These are phyloP conservation scores for Galago senegalensis DNA, from an alignment of 2,797 vertebrate genomes.

Conservation along the genomic window DNA sequence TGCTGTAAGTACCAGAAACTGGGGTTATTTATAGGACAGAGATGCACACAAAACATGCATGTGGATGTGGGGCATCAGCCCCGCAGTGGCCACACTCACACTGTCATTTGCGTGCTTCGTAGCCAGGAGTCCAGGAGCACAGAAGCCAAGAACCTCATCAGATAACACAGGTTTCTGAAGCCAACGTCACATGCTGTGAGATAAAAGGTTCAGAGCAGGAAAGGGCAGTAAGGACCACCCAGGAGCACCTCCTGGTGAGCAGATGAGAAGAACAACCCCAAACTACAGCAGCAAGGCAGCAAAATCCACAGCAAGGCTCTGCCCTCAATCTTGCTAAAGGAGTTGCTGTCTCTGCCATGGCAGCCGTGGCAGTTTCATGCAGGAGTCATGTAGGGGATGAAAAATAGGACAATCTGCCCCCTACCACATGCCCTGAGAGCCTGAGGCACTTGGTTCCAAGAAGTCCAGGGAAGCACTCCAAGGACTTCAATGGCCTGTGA, in stretches of 20 bases:
- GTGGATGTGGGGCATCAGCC: background rate
- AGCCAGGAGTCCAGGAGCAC: background rate
- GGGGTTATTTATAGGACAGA: slow-evolving; percentile 29
- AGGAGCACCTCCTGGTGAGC: background rate
- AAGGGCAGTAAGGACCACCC: background rate
- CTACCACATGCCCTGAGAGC: background rate
- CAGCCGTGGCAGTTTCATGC: too few relatives aligned
- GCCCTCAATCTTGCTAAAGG: background rate
- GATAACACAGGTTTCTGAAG: background rate
- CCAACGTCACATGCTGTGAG: background rate
- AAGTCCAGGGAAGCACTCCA: background rate
- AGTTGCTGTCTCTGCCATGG: background rate
- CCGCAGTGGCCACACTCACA: background rate
- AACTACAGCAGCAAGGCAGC: background rate
- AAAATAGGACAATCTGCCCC: background rate
- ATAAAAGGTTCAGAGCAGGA: background rate
- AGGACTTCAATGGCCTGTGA: background rate
- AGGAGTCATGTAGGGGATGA: background rate
- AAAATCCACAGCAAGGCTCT: background rate
- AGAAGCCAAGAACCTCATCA: background rate
- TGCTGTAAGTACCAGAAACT: slow-evolving; percentile 16
- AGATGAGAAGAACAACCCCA: background rate
- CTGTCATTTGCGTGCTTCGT: background rate
- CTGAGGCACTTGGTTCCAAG: background rate
- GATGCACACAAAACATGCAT: background rate